These are phyloP conservation scores for Rhineura floridana DNA, from an alignment of 2,113 vertebrate species.

Conservation along the genomic window DNA sequence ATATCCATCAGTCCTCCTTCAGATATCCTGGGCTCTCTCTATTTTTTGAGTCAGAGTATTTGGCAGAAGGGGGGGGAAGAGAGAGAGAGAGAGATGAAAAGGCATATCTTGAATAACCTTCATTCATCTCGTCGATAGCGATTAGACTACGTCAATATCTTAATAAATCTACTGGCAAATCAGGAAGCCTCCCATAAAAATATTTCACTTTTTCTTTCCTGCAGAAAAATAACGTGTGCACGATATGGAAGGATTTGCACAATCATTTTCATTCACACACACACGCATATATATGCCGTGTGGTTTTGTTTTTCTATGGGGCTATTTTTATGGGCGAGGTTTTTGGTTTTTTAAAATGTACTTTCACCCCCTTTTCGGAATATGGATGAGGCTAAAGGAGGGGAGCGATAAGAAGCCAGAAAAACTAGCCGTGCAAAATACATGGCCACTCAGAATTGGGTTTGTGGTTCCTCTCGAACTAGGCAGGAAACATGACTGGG, in stretches of 20 bases:
- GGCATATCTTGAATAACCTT: background rate
- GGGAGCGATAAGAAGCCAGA: too few species aligned
- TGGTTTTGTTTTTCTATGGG: background rate
- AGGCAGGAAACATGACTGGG: background rate
- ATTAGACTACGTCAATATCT: conserved; percentile 15
- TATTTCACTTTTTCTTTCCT: conserved; percentile 57
- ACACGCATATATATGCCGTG: background rate
- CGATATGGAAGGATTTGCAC: background rate
- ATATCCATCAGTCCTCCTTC: background rate
- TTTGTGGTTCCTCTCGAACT: background rate
- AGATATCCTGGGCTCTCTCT: background rate
- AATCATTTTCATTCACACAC: conserved; percentile 26
- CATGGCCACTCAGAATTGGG: background rate
- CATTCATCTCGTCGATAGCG: background rate
- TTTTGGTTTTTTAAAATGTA: background rate
- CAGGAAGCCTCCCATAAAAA: conserved; percentile 58
- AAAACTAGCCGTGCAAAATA: background rate
- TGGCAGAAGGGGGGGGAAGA: background rate
- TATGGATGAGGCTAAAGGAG: background rate
- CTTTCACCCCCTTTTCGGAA: background rate
- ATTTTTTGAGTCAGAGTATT: background rate
- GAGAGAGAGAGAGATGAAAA: background rate
- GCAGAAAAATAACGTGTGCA: conserved; percentile 18
- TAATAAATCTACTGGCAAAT: conserved; percentile 62
- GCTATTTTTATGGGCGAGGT: background rate